Evolutionary conservation across 2,113 vertebrate genomes (phyloP), one percentile per base, ranked within the genome.

Genomic region (Clarias macrocephalus): DNA sequence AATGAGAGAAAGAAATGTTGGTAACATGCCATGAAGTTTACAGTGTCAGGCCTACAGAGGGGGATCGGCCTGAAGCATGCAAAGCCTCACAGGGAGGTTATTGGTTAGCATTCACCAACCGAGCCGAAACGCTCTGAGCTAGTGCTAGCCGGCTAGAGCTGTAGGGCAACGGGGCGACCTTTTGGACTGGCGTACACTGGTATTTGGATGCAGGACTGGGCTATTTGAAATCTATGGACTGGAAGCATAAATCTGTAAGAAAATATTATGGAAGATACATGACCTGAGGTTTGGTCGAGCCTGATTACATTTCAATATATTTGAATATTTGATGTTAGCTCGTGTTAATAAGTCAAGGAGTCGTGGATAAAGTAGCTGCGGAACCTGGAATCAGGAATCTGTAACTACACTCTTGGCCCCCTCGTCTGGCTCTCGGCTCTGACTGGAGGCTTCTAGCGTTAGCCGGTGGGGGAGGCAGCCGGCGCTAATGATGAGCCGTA

Each of bases 21-120:
- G 96, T 96, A 94, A 93, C 94, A 95, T 95, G 96, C 96, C 95
- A 95, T 93, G 95, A 96, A 96, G 95, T 96, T 97, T 96, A 95
- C 95, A 94, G 96, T 95, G 94, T 95, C 95, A 92, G 95, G 96
- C 87, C 82, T 88, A 28, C 12, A 73, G 89, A 86, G 79, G 80
- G 87, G 63, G 85, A 16, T 25, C 30, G 70, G 83, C 33, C 48
- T 82, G 86, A 85, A 72, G 79, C 79, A 82, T 85, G 65, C 60
- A 80, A 80, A 85, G 56, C 65, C 42, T 68, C 72, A n/a, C 42
- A 28, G 81, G n/a, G 83, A 85, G 84, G 84, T 85, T 85, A 79
- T 79, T 80, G 86, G 59, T 82, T 77, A 63, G 80, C n/a, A 52
- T 76, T 30, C 75, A 86, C 62, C 48, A 80, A 2, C 33, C 54